Evolutionary conservation across 2,888 invertebrate species (phyloP), one percentile per base, ranked within the genome.

Genomic region (Darwinula stevensoni): DNA sequence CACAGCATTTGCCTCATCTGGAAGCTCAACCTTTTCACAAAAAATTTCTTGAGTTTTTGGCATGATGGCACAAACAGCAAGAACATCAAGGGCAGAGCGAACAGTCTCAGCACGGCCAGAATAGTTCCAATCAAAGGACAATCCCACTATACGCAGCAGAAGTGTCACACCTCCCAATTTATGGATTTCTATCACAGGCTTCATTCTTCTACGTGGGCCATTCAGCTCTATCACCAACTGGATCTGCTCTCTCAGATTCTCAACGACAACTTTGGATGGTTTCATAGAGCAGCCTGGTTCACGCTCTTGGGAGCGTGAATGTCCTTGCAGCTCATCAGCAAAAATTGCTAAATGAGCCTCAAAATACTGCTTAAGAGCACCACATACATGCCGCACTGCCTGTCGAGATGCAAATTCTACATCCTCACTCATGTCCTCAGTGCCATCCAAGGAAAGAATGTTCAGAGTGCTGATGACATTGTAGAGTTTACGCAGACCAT

Each of bases 391-490:
- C 1, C 84, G 57, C 1, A 84, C 76, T 33, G 80, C 70, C 55
- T 88, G 86, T 1, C 82, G 53, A 14, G 76, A 75, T 3, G 82
- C 76, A 48, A 75, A 78, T 36, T 80, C 71, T 48, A 76, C 73
- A 47, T 88, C 88, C 42, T 88, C 84, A 17, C 65, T 67, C 26
- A 69, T 46, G 5, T 16, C 56, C 48, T 12, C 52, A 16, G 56
- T 54, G 18, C 55, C 54, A 32, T 72, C 67, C 12, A 68, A 63
- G n/a, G 70, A 68, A 32, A 74, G 49, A 38, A 91, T 74, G 11
- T 76, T 72, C 33, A 88, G 58, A 1, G 82, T 82, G 17, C 84
- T 68, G 44, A 78, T 73, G 45, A 88, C 78, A 59, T 97, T 97
- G 52, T 80, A 76, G 2, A 97, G 57, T 48, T 80, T 78, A 11